Base-by-base conservation (phyloP, 2,797 vertebrate species). In the Mormyrus hasselquistii region DNA sequence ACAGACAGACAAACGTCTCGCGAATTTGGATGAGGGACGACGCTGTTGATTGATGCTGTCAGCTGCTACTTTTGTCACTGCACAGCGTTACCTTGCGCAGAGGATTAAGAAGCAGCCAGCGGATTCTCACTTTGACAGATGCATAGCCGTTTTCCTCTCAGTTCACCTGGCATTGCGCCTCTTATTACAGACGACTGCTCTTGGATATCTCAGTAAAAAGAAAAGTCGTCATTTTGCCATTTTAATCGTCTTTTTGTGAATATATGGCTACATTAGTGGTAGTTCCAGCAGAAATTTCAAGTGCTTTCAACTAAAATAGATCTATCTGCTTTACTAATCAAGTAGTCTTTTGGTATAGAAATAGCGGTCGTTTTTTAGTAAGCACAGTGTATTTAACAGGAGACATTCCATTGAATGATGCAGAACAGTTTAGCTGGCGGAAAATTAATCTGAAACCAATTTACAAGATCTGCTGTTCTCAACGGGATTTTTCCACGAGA, bases 31-130 rank as follows among this genome's bases (percentile, higher is more conserved):
- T 41, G 73, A 62, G 69, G 16, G 83, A 57, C 90, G 89, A 88
- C 69, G 49, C 22, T 16, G 16, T 59, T 95, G 94, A 95, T 95
- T 88, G 93, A 95, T 95, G 92, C 91, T 84, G 92, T 92, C 92
- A 93, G 93, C 89, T 87, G 59, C 90, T 91, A 69, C 91, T 93
- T 92, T 90, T 93, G 93, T 94, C 92, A 93, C 90, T 16, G 87
- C 88, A 3, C 91, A 88, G 91, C 88, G 49, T 52, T 55, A 89
- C 93, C 92, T 92, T 89, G 4, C 92, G 92, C 90, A 79, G 87
- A 49, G 85, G 8, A 89, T 62, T 62, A 52, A 94, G 50, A 57
- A 59, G n/a, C 82, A 73, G 59, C 79, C 38, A 38, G n/a, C 12
- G 34, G 55, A 87, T 59, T 59, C 86, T 9, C 38, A 65, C 69